Evolutionary conservation across 2,888 invertebrate genomes (phyloP).

Genomic region (Melitaea athalia): DNA sequence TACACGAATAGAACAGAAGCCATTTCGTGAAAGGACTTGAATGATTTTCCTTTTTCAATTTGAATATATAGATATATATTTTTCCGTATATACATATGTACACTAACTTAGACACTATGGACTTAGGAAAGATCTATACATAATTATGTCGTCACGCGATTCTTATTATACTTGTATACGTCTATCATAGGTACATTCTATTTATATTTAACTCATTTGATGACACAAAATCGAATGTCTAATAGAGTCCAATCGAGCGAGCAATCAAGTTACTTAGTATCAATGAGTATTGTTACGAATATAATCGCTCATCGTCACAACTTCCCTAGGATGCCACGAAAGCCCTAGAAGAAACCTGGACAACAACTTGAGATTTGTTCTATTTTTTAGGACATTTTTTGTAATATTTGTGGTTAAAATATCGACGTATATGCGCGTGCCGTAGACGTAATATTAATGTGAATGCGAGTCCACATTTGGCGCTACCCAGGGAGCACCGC

Average conservation of each 20-base stretch:
- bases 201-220: slow-evolving; percentile 23
- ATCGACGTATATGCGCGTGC: slow-evolving; percentile 40
- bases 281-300: slow-evolving; percentile 7
- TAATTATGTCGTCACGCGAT: slow-evolving; percentile 34
- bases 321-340: slow-evolving; percentile 16
- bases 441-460: slow-evolving; percentile 55
- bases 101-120: slow-evolving; percentile 58
- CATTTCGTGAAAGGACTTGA: slow-evolving; percentile 60
- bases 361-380: background rate
- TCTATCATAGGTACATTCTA: slow-evolving; percentile 28
- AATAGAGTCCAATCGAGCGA: slow-evolving; percentile 17
- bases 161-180: slow-evolving; percentile 17
- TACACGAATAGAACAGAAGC: slow-evolving; percentile 63
- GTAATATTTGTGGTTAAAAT: slow-evolving; percentile 19
- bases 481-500: slow-evolving; percentile 81
- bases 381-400: background rate
- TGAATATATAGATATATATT: slow-evolving; percentile 4
- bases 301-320: slow-evolving; percentile 14
- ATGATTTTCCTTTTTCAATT: slow-evolving; percentile 46
- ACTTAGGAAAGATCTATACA: slow-evolving; percentile 55
- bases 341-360: slow-evolving; percentile 3
- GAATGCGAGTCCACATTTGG: slow-evolving; percentile 75
- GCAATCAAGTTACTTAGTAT: background rate
- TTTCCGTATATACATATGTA: slow-evolving; percentile 69
- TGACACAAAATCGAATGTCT: slow-evolving; percentile 21